Evolutionary conservation across 2,797 vertebrate genomes (phyloP), one percentile per base, ranked within the genome.

Genomic region (Todus mexicanus): DNA sequence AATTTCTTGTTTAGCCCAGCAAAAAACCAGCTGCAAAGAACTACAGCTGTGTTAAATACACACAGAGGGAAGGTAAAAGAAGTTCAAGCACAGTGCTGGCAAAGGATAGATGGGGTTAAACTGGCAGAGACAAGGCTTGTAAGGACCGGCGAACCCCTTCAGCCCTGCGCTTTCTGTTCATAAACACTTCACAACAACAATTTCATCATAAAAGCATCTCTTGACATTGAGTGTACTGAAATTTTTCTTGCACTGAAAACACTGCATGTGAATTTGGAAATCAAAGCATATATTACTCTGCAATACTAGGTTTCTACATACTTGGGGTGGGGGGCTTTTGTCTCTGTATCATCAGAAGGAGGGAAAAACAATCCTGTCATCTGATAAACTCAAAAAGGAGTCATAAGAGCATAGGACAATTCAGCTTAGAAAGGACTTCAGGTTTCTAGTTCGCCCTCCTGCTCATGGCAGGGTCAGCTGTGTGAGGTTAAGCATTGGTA

Each of bases 71-170:
- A 61, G 35, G 47, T 27, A 37, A 85, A 70, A 54, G 31, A 29
- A 56, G 45, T 27, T 69, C 42, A 68, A 66, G 14, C 9, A n/a
- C 0, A 5, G 54, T 8, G 25, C 74, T 89, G 63, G 59, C 31
- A 60, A 71, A 37, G 70, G 64, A 64, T 40, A 80, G 29, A 29
- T 1, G 42, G 29, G 21, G 69, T 59, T 50, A 45, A 73, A 74
- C 2, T 15, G 33, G 10, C 72, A 85, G 0, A 79, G 42, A 54
- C 0, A 1, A 80, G 18, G 37, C 16, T 65, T 53, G 23, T 1
- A 48, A 25, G 15, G 33, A 66, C 54, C 93, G n/a, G 42, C 77
- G 73, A 91, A 26, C 5, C 18, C 33, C 83, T 68, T 33, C 21
- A 53, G 57, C 38, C 50, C 22, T 12, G 10, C 15, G 25, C n/a